phyloP scores from a whole-genome alignment of 2,797 vertebrate species.

The Acanthopagrus latus region DNA sequence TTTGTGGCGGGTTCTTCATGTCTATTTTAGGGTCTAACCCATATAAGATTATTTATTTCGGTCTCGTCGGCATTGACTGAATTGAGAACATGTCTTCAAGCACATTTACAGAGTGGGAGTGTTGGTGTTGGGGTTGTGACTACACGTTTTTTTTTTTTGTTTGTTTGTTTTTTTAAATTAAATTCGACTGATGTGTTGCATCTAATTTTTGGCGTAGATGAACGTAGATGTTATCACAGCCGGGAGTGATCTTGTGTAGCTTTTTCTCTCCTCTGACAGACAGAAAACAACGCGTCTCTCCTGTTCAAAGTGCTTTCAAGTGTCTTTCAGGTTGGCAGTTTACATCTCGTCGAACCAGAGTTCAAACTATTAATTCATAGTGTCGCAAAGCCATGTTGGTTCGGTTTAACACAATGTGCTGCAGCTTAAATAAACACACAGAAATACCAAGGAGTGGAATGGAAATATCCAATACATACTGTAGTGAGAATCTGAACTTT shows the following conservation, averaged over 20 bases:
- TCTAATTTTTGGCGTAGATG: slow-evolving; percentile 24
- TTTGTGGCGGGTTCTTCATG: slow-evolving; percentile 18
- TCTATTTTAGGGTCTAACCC: slow-evolving; percentile 33
- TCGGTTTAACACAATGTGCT: slow-evolving; percentile 1
- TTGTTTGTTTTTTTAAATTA: no score
- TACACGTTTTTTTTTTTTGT: not conserved
- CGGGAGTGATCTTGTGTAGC: slow-evolving; percentile 16
- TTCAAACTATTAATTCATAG: slow-evolving; percentile 6
- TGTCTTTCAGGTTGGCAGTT: slow-evolving; percentile 18
- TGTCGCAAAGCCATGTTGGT: not conserved
- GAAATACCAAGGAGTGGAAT: not conserved
- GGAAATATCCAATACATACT: not conserved
- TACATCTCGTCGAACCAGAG: not conserved
- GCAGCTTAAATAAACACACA: not conserved
- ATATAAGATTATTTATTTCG: slow-evolving; percentile 10
- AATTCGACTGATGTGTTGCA: not conserved
- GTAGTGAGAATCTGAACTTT: not conserved
- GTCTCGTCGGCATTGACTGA: slow-evolving; percentile 26
- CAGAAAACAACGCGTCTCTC: slow-evolving; percentile 21
- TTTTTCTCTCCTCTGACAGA: slow-evolving; percentile 11
- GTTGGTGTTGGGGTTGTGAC: not conserved
- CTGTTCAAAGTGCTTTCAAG: slow-evolving; percentile 23
- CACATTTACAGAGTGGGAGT: no score
- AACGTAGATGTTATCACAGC: slow-evolving; percentile 16
- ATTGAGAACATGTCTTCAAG: slow-evolving; percentile 27